These are phyloP conservation scores for Agriopis aurantiaria DNA, from an alignment of 2,888 invertebrate species.

Conservation along the genomic window DNA sequence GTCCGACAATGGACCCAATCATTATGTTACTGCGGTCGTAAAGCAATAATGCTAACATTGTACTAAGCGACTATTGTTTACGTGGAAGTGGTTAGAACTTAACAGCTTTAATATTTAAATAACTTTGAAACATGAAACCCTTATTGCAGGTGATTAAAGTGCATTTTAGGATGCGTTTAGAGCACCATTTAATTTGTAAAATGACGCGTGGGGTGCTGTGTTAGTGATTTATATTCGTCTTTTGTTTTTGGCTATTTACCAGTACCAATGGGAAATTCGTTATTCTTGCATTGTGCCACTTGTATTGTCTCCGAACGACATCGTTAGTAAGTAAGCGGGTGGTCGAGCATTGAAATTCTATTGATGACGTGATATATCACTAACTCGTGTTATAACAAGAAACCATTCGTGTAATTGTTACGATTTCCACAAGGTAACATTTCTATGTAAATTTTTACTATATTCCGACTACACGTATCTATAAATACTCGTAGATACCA, in stretches of 20 bases:
- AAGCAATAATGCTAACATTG: constrained; percentile 77
- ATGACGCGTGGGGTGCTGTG: constrained; percentile 66
- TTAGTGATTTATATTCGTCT: constrained; percentile 82
- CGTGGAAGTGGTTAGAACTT: constrained; percentile 69
- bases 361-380: constrained; percentile 80
- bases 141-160: constrained; percentile 52
- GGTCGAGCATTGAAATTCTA: constrained; percentile 83
- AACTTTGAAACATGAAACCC: constrained; percentile 24
- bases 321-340: constrained; percentile 84
- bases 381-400: constrained; percentile 62
- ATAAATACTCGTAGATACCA: too few species aligned
- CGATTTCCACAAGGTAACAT: constrained; percentile 59
- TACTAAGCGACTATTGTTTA: constrained; percentile 79
- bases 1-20: constrained; percentile 72
- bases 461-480: constrained; percentile 11
- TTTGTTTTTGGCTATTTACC: constrained; percentile 85
- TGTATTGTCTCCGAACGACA: constrained; percentile 82
- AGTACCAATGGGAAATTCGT: constrained; percentile 81
- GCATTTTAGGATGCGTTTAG: constrained; percentile 44
- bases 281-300: constrained; percentile 82
- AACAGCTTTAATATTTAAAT: constrained; percentile 32
- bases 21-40: constrained; percentile 76
- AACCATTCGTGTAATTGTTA: constrained; percentile 72
- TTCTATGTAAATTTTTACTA: constrained; percentile 56
- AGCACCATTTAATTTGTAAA: constrained; percentile 57